Evolutionary conservation across 2,888 invertebrate species (phyloP), one percentile per base, ranked within the genome.

Genomic region (Conistra vaccinii): DNA sequence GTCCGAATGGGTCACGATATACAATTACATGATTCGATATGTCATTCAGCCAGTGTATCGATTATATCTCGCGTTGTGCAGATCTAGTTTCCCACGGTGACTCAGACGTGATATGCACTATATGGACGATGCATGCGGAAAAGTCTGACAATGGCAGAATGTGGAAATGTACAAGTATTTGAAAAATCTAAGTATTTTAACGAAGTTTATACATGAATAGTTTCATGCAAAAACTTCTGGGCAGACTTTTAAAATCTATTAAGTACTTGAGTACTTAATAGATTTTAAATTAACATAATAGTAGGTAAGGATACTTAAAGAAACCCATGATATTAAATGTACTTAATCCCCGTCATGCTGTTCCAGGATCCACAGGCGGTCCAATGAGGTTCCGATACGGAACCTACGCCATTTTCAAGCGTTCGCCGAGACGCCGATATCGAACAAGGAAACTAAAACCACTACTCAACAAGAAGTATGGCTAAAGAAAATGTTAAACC

Each of bases 41-140:
- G 91, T 90, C 91, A 90, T 90, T 89, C 90, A 89, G 83, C 73
- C 85, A 76, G 83, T 87, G 89, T 91, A 89, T 89, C 89, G 88
- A 90, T 91, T 90, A 88, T 88, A 89, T 89, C 91, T 91, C 84
- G 78, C 81, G 84, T 85, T 85, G 88, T 85, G 81, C 84, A 89
- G 87, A 90, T 91, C 88, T 89, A 88, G 88, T 90, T 91, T 89
- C 92, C 89, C 89, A 91, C 90, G 89, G 89, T 91, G 89, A 90
- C 70, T 89, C 90, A 85, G 61, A 48, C 72, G 69, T 79, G 72
- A 79, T 83, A 69, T 72, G 69, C 74, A 70, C 63, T 69, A 45
- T 77, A 78, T 70, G 69, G 58, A 65, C 74, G 61, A 78, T 65
- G 69, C 76, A 72, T 73, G 84, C 80, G 86, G 84, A 85, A 81